A percentile compares a stretch with the other conserved stretches of the same genome.
These are phyloP conservation scores for Engystomops pustulosus DNA, from an alignment of 2,113 vertebrate genomes.

Conservation along the genomic window DNA sequence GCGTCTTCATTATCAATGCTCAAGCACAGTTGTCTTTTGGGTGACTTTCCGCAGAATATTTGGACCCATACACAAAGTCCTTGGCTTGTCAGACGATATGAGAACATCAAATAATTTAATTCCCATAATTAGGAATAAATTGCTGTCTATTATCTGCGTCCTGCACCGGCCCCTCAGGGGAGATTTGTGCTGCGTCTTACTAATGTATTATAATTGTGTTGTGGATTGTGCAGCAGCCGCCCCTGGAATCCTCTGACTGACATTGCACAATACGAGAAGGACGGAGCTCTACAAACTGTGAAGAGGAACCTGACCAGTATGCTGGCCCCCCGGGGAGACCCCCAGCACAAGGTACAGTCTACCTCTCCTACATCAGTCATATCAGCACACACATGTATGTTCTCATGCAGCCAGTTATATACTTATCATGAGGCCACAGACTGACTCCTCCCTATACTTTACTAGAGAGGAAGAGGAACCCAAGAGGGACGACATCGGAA, in stretches of 20 bases:
- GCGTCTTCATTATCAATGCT: too few relatives aligned
- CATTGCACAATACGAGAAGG: conserved; percentile 88
- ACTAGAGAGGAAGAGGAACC: conserved; percentile 68
- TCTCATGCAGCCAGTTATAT: too few relatives aligned
- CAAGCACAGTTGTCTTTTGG: too few relatives aligned
- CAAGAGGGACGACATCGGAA: conserved; percentile 81
- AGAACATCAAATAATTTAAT: background rate
- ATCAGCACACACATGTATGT: too few relatives aligned
- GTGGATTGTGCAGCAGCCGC: conserved; percentile 74
- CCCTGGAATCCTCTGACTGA: conserved; percentile 87
- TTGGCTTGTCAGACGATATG: background rate
- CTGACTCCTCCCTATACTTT: background rate
- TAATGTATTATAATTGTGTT: background rate
- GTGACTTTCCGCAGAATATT: too few relatives aligned
- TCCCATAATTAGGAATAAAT: conserved; percentile 6
- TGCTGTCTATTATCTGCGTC: background rate
- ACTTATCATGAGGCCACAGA: too few relatives aligned
- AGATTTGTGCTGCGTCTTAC: background rate
- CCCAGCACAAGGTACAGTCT: conserved; percentile 76
- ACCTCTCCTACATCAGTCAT: background rate
- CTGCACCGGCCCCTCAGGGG: background rate
- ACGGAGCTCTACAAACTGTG: conserved; percentile 87
- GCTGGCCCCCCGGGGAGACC: conserved; percentile 70
- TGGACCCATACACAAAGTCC: too few relatives aligned
- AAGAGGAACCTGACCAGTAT: conserved; percentile 70